Evolutionary conservation across 2,888 invertebrate species (phyloP), one percentile per base, ranked within the genome.

Genomic region (Drosophila barbarae): DNA sequence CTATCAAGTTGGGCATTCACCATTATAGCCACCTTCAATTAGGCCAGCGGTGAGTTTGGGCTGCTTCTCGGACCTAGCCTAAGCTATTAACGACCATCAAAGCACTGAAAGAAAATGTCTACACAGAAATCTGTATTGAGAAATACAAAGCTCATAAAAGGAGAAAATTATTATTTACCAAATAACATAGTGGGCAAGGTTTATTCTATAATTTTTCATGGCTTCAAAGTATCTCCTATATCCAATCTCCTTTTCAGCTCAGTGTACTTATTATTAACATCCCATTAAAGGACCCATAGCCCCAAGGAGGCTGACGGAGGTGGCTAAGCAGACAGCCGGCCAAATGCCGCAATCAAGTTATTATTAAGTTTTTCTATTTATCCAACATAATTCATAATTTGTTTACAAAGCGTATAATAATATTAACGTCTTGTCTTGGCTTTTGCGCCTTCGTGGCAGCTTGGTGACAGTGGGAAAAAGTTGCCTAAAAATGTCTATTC

Each of bases 321-420:
- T 30, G 55, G 21, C 28, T n/a, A 6, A 21, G 34, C 15, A 35
- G 66, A 38, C 55, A 50, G 55, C 35, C 55, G 58, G 52, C 65
- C 78, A 81, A 79, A 79, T 79, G 82, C 84, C 84, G 84, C 84
- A 80, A 80, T 80, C 79, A 80, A 78, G 79, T 80, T 78, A 84
- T 80, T 80, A 80, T 84, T 81, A 80, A 80, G 84, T 84, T 80
- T 84, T 80, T 80, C 84, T 84, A 80, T 84, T 84, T 82, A 80
- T 81, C 84, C 80, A 80, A 69, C 80, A 82, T 80, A 81, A 80
- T 80, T 80, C 84, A 80, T 80, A 80, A 80, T 84, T 80, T 80
- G 80, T 80, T 80, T 80, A 82, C 80, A 84, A 84, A 80, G 80
- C 82, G 76, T 82, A 71, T 84, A 80, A 80, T 79, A 76, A 80